These are phyloP conservation scores for Chamaetylas fuelleborni DNA, from an alignment of 2,113 vertebrate genomes.

Conservation along the genomic window DNA sequence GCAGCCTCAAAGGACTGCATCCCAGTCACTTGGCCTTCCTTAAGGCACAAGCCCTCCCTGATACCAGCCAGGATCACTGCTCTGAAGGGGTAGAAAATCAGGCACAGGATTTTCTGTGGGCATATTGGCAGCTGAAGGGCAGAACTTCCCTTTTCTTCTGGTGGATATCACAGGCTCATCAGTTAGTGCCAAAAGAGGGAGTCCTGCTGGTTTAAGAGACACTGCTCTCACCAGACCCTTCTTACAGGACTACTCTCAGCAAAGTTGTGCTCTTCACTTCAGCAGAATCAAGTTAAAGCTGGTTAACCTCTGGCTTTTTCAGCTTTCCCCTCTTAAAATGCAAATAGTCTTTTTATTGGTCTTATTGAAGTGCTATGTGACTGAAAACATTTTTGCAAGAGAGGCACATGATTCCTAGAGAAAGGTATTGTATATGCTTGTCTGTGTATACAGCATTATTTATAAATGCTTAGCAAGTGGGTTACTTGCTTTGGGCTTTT, in stretches of 20 bases:
- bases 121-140: not conserved
- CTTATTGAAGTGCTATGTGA: not conserved
- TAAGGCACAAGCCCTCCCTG: rapidly evolving
- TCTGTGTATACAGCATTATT: slow-evolving; percentile 16
- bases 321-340: not conserved
- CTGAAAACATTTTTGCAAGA: not conserved
- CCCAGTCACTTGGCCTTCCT: not conserved
- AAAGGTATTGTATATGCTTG: not conserved
- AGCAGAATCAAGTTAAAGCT: not conserved
- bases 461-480: slow-evolving; percentile 34
- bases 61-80: no score
- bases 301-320: not conserved
- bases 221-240: not conserved
- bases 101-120: not conserved
- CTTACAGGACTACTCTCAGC: rapidly evolving
- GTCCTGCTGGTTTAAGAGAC: not conserved
- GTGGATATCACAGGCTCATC: not conserved
- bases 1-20: not conserved
- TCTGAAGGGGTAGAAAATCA: not conserved
- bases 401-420: not conserved
- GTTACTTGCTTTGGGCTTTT: slow-evolving; percentile 48
- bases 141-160: not conserved
- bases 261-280: not conserved
- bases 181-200: not conserved
- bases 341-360: not conserved